Evolutionary conservation across 2,797 vertebrate species (phyloP), one percentile per base, ranked within the genome.

Genomic region (Xenentodon cancila): DNA sequence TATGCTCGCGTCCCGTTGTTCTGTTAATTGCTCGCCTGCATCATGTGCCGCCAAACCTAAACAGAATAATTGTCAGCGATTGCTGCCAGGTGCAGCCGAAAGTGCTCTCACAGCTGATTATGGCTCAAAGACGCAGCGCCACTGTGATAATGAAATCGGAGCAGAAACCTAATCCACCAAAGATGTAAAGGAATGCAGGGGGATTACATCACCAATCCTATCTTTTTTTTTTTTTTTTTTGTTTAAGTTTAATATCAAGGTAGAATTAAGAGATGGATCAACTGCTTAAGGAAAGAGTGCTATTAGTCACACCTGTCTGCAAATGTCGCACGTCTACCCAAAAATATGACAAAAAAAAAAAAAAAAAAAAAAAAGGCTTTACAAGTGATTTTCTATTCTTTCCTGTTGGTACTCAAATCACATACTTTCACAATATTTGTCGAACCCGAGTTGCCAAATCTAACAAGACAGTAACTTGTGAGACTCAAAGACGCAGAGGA

Each of bases 401-500:
- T 64, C 58, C 17, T 3, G 45, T 70, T 57, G 71, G 63, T 62
- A 77, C 79, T 66, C 56, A 69, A 85, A 81, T 79, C 59, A 56
- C 53, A 71, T 76, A 48, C 59, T 80, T 62, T 82, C 67, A 77
- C 75, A 68, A 79, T 75, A 82, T 84, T 80, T 88, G 83, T 79
- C 73, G 64, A 86, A 87, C 74, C 71, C 40, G 76, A 84, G 77
- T 74, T 85, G 80, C 47, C 71, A 75, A 86, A 81, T 82, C 68
- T 82, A 88, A 90, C 80, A 85, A 89, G 86, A 78, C 76, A 80
- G 77, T 75, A 80, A 80, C 68, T 87, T 80, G 81, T 60, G 79
- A 84, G 72, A 69, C 75, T 84, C 25, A 2, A 56, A 66, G 77
- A 89, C 65, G 78, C 75, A 71, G 62, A 70, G 69, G 84, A 77